phyloP scores from a whole-genome alignment of 2,113 vertebrate species.

The Diadophis punctatus region DNA sequence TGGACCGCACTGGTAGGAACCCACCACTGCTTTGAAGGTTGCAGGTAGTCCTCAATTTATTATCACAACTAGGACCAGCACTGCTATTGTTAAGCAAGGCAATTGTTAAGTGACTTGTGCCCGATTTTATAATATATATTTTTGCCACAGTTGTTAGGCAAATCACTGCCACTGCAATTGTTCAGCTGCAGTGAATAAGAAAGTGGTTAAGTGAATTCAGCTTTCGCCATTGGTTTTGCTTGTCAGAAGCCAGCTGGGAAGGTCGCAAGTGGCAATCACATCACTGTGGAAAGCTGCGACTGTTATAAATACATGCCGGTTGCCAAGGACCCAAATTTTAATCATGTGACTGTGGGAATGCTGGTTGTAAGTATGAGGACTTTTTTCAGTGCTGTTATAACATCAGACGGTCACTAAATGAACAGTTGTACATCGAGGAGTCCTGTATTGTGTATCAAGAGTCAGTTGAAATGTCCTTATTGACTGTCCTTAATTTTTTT shows the following conservation, averaged over 20 bases:
- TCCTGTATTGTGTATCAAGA: background rate
- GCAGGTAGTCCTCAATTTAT: background rate
- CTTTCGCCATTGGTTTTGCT: background rate
- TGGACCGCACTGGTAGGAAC: too few species aligned
- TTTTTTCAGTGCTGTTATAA: too few species aligned
- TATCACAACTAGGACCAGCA: background rate
- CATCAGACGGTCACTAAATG: too few species aligned
- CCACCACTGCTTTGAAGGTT: too few species aligned
- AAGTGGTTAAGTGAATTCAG: background rate
- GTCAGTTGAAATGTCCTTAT: background rate
- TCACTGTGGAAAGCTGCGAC: background rate
- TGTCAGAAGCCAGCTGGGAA: background rate
- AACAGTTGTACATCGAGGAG: too few species aligned
- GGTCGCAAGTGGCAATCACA: background rate
- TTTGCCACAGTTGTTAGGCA: too few species aligned
- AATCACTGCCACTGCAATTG: too few species aligned
- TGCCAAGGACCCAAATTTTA: too few species aligned
- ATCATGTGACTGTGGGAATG: too few species aligned
- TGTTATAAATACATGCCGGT: background rate
- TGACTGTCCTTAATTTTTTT: background rate
- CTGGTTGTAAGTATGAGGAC: too few species aligned
- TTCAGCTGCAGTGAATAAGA: too few species aligned
- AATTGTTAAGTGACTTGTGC: background rate
- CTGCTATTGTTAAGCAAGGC: background rate
- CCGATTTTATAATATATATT: too few species aligned